These are phyloP conservation scores for Paratilapia polleni DNA, from an alignment of 2,113 vertebrate genomes.

Conservation along the genomic window DNA sequence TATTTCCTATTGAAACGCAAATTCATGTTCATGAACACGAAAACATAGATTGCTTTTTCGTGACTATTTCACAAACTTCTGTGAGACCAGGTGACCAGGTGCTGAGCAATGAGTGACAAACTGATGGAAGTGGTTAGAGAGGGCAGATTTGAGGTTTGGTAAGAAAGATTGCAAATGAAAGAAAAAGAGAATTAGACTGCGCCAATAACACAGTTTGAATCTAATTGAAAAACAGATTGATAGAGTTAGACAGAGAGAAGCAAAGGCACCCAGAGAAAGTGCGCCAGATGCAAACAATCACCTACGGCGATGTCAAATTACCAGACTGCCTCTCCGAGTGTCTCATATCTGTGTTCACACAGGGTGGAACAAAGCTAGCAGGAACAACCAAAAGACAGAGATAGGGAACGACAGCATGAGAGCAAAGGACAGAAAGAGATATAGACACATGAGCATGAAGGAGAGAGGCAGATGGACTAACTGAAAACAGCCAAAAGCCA, in stretches of 20 bases:
- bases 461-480: neutral
- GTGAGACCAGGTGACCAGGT: too few relatives aligned
- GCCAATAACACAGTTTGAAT: constrained; percentile 26
- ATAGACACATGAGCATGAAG: neutral
- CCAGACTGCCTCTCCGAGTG: neutral
- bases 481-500: constrained; percentile 29
- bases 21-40: too few relatives aligned
- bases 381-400: constrained; percentile 21
- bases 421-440: constrained; percentile 15
- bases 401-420: constrained; percentile 25
- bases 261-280: neutral
- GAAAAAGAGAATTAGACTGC: neutral
- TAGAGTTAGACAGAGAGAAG: neutral
- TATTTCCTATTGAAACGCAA: too few relatives aligned
- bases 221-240: constrained; percentile 12
- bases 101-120: neutral
- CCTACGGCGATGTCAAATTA: neutral
- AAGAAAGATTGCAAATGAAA: neutral
- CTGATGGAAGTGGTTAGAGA: neutral
- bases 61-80: too few relatives aligned
- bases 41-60: too few relatives aligned
- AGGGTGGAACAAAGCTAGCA: constrained; percentile 1
- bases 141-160: neutral
- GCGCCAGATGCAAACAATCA: constrained; percentile 25
- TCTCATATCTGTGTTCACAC: constrained; percentile 7